Evolutionary conservation across 2,797 vertebrate genomes (phyloP), one percentile per base, ranked within the genome.

Genomic region (Characodon lateralis): DNA sequence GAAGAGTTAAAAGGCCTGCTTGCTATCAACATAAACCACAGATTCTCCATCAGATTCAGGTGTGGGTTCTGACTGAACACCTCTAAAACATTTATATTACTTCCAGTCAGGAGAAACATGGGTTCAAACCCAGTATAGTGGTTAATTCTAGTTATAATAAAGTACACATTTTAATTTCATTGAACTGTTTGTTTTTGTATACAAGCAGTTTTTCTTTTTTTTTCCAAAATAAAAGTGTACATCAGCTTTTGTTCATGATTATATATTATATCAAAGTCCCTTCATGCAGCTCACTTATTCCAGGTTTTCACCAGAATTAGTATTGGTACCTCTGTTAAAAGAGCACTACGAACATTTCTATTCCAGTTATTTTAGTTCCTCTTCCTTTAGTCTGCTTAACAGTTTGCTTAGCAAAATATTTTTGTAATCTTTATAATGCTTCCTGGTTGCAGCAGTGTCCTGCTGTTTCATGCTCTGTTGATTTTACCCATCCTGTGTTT

Each of bases 401-500:
- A 5, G 43, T 55, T 16, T 66, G 24, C 55, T 79, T 6, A 53
- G 22, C 22, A 46, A 73, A 72, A 66, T 55, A 72, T 63, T 13
- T 48, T 63, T 9, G 58, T 46, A 35, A 63, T 39, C 26, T 66
- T 20, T 6, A 43, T 66, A 31, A 55, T 59, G 7, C 72, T n/a
- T 69, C 68, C 56, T 8, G 31, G 72, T 80, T 3, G 68, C 48
- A 61, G 72, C 13, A 22, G 53, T 22, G 9, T 20, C 72, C 72
- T 53, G 53, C 72, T 51, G 77, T 55, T 48, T 59, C 69, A 28
- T 41, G 35, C 24, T 65, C 70, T 48, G 46, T 39, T 69, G 72
- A 74, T 77, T 78, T 86, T 72, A 81, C 77, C 85, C 20, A 7
- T 43, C 50, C 18, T 14, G 6, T 0, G 26, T n/a, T 71, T 4